Evolutionary conservation across 2,113 vertebrate genomes (phyloP).

Genomic region (Lethenteron camtschaticum): DNA sequence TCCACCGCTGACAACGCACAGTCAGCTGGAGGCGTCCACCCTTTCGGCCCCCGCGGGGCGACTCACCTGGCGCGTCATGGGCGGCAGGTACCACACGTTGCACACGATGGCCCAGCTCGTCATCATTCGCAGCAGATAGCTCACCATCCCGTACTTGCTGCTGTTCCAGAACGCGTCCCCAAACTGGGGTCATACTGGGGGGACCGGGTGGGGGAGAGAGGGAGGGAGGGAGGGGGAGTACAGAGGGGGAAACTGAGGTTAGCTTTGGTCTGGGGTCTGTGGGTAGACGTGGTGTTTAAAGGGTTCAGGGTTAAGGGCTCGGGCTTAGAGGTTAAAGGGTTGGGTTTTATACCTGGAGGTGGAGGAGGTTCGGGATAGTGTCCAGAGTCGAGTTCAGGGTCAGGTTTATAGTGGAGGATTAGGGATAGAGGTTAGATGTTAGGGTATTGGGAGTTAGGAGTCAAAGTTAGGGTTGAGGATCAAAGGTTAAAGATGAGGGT

Average conservation of each 20-base stretch:
- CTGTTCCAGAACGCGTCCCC: constrained; percentile 96
- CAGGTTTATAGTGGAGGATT: too few relatives aligned
- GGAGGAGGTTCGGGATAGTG: too few relatives aligned
- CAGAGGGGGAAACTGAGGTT: not conserved
- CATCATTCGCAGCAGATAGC: constrained; percentile 73
- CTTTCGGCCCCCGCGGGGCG: not conserved
- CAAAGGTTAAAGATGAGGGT: too few relatives aligned
- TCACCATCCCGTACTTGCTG: constrained; percentile 60
- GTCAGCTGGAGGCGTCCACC: too few relatives aligned
- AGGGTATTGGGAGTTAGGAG: too few relatives aligned
- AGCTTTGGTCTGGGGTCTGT: not conserved
- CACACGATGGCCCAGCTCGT: constrained; percentile 93
- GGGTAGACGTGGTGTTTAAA: not conserved
- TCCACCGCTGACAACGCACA: too few relatives aligned
- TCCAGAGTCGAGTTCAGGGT: too few relatives aligned
- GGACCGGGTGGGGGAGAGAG: not conserved
- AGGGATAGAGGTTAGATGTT: too few relatives aligned
- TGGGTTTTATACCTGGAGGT: too few relatives aligned
- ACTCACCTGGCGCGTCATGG: constrained; percentile 56
- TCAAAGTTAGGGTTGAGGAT: too few relatives aligned
- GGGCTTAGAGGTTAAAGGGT: too few relatives aligned
- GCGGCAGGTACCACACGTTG: constrained; percentile 80
- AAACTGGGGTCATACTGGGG: constrained; percentile 66
- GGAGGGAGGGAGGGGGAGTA: too few relatives aligned
- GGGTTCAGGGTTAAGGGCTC: not conserved